phyloP scores from a whole-genome alignment of 1,140 invertebrate species.

The Drosophila bipectinata region DNA sequence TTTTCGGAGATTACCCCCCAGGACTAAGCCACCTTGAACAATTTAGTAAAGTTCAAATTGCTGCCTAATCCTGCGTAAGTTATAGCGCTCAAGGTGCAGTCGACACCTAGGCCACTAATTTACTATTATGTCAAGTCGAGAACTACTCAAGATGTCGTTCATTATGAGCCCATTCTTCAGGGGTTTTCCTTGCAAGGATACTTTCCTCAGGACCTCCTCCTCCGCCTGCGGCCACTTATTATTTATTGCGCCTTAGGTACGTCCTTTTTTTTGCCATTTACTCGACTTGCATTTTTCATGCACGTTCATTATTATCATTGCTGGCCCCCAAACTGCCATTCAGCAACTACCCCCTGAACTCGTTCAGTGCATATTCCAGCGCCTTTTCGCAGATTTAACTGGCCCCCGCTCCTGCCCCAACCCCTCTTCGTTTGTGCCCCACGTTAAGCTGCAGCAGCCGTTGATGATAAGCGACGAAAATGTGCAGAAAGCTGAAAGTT shows the following conservation, averaged over 20 bases:
- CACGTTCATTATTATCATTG: conserved; percentile 80
- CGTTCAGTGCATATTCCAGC: conserved; percentile 10
- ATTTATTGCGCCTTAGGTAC: conserved; percentile 79
- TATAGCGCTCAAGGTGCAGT: conserved; percentile 28
- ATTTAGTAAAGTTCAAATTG: conserved; percentile 27
- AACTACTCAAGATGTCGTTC: conserved; percentile 72
- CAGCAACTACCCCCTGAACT: conserved; percentile 1
- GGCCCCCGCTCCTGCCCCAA: neutral
- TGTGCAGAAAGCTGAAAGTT: conserved; percentile 81
- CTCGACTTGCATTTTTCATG: conserved; percentile 80
- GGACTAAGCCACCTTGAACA: conserved; percentile 27
- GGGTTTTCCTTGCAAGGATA: conserved; percentile 2
- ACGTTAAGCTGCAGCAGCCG: conserved; percentile 67
- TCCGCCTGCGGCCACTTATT: conserved; percentile 59
- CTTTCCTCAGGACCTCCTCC: neutral
- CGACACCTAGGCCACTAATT: conserved; percentile 66
- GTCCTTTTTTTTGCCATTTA: conserved; percentile 47
- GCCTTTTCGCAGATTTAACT: conserved; percentile 8
- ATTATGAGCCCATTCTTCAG: conserved; percentile 71
- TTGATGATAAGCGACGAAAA: conserved; percentile 79
- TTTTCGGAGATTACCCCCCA: conserved; percentile 3
- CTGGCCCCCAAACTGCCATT: conserved; percentile 34
- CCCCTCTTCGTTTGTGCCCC: neutral
- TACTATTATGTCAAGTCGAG: conserved; percentile 75
- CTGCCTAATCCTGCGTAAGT: conserved; percentile 39